A percentile compares a stretch with the other conserved stretches of the same genome.
Evolutionary conservation across 2,888 invertebrate genomes (phyloP).

Genomic region (Cyclophora albipunctata): DNA sequence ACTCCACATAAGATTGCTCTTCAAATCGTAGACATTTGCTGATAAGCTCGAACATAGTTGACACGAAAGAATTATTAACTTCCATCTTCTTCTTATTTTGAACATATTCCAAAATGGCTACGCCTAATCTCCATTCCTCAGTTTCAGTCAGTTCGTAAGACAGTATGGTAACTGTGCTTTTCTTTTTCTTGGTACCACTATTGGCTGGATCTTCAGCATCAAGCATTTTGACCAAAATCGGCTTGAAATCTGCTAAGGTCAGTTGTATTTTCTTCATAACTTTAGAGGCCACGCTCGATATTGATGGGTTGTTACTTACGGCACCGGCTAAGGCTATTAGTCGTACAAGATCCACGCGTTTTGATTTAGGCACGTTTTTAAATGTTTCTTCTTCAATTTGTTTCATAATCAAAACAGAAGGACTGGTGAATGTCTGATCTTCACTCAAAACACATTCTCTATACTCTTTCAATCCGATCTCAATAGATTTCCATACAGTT

Average conservation of each 20-base stretch:
- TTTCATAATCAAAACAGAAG: conserved; percentile 71
- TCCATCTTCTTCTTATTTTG: conserved; percentile 89
- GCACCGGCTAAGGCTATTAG: conserved; percentile 74
- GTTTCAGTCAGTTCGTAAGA: conserved; percentile 79
- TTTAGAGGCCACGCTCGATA: conserved; percentile 77
- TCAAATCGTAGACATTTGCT: conserved; percentile 87
- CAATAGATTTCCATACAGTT: conserved; percentile 76
- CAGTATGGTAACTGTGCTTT: conserved; percentile 58
- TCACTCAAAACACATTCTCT: conserved; percentile 57
- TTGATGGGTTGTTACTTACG: conserved; percentile 74
- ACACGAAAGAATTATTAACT: conserved; percentile 80
- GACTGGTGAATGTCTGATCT: conserved; percentile 45
- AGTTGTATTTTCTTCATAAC: conserved; percentile 80
- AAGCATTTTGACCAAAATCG: conserved; percentile 77
- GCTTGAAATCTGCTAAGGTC: conserved; percentile 75
- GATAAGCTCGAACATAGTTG: conserved; percentile 84
- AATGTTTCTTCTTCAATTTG: conserved; percentile 75
- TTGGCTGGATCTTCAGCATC: conserved; percentile 58
- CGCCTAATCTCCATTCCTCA: conserved; percentile 84
- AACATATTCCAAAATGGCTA: conserved; percentile 86
- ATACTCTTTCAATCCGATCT: conserved; percentile 69
- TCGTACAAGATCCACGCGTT: conserved; percentile 64
- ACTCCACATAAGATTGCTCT: conserved; percentile 88
- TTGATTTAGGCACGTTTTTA: conserved; percentile 57
- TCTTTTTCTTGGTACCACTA: conserved; percentile 52